Conservation (phyloP, 2,113 vertebrate species). For the Gobiocypris rarus region DNA sequence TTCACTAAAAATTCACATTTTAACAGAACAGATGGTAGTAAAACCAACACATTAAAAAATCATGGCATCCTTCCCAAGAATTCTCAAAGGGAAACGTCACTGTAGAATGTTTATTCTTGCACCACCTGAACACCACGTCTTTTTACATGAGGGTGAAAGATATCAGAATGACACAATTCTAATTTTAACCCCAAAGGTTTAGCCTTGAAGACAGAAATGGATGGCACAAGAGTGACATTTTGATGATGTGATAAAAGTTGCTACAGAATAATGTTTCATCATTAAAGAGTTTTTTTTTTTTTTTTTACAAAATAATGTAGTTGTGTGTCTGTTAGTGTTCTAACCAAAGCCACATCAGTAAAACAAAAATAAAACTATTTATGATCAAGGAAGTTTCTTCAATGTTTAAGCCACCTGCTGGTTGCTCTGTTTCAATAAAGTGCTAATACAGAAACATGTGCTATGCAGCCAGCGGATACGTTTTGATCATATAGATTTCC, state of each 20-base stretch:
- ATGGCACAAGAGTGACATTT: background rate
- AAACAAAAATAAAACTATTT: no score
- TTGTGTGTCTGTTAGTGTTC: background rate
- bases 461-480: background rate
- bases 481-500: conserved; percentile 36
- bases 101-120: background rate
- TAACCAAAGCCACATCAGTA: background rate
- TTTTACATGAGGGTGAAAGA: background rate
- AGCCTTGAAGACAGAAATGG: background rate
- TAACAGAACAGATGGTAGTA: background rate
- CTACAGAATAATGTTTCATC: background rate
- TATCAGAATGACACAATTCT: background rate
- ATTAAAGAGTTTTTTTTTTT: background rate
- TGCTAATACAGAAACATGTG: background rate
- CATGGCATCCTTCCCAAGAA: background rate
- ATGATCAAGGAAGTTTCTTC: background rate
- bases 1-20: background rate
- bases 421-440: conserved; percentile 1
- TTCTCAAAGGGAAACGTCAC: background rate
- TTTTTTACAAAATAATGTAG: background rate
- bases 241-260: background rate
- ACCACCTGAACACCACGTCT: background rate
- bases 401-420: background rate
- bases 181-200: background rate
- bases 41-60: background rate